Conservation (phyloP, 2,888 invertebrate species). For the Tetragonisca angustula region DNA sequence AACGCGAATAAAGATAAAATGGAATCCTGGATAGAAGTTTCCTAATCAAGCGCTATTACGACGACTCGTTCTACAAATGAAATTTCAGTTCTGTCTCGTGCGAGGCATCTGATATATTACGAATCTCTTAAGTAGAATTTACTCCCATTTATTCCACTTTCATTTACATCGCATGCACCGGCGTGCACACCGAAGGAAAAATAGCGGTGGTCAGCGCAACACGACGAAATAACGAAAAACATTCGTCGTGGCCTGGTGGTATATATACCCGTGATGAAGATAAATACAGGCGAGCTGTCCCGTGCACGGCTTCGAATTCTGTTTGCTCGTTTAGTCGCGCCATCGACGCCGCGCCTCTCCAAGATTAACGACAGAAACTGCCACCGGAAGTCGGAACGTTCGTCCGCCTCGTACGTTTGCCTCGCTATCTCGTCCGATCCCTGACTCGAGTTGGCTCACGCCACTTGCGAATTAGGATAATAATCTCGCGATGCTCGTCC, state of each 20-base stretch:
- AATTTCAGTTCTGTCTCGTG: too few species aligned
- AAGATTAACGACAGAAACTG: constrained; percentile 68
- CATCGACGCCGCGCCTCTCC: constrained; percentile 32
- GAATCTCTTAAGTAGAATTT: too few species aligned
- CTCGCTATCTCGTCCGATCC: constrained; percentile 58
- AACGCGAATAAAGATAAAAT: too few species aligned
- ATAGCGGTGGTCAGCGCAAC: background rate
- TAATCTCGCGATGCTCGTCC: constrained; percentile 48
- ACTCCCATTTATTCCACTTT: background rate
- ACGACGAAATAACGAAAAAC: constrained; percentile 38
- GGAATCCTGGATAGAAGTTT: too few species aligned
- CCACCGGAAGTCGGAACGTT: constrained; percentile 54
- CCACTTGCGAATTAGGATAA: constrained; percentile 68
- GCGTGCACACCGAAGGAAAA: background rate
- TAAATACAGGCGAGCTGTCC: constrained; percentile 53
- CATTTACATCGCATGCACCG: background rate
- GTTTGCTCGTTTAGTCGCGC: constrained; percentile 46
- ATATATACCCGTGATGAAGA: constrained; percentile 50
- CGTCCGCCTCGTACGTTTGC: constrained; percentile 50
- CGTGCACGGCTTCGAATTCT: constrained; percentile 38
- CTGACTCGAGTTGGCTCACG: constrained; percentile 56
- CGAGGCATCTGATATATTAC: background rate
- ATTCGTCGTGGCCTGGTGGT: constrained; percentile 40
- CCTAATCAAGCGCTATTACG: background rate
- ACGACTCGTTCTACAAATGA: too few species aligned